These are phyloP conservation scores for Drosophila willistoni DNA, from an alignment of 1,140 invertebrate species.

Conservation along the genomic window DNA sequence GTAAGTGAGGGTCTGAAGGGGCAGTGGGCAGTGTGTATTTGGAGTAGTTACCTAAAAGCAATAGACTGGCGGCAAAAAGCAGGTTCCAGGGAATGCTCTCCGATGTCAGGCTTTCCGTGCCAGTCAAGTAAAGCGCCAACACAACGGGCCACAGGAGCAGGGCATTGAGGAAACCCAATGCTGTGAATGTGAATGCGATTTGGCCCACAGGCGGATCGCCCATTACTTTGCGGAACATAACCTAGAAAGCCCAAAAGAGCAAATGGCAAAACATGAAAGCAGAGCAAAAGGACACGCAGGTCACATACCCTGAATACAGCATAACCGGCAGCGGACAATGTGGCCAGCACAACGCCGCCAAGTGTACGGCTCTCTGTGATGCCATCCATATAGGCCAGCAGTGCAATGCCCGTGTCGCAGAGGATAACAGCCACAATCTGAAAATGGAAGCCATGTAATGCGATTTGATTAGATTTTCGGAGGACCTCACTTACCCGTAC, in stretches of 20 bases:
- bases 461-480: background rate
- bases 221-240: constrained; percentile 94
- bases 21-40: constrained; percentile 46
- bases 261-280: constrained; percentile 34
- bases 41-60: constrained; percentile 87
- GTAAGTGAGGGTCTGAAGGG: background rate
- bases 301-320: constrained; percentile 94
- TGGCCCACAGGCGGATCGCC: constrained; percentile 95
- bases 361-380: constrained; percentile 94
- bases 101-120: constrained; percentile 91
- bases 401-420: constrained; percentile 96
- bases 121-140: constrained; percentile 92
- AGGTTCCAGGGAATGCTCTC: constrained; percentile 91
- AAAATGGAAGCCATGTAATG: constrained; percentile 19
- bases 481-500: constrained; percentile 90
- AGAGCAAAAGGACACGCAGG: background rate
- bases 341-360: constrained; percentile 95
- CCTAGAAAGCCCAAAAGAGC: constrained; percentile 84
- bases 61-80: constrained; percentile 89
- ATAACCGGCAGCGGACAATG: constrained; percentile 93
- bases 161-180: constrained; percentile 93
- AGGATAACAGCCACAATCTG: constrained; percentile 97
- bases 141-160: constrained; percentile 94
- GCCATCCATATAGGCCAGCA: constrained; percentile 97
- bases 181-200: constrained; percentile 93